These are phyloP conservation scores for Eumacrocentrus americanus DNA, from an alignment of 2,888 invertebrate genomes.

Conservation along the genomic window DNA sequence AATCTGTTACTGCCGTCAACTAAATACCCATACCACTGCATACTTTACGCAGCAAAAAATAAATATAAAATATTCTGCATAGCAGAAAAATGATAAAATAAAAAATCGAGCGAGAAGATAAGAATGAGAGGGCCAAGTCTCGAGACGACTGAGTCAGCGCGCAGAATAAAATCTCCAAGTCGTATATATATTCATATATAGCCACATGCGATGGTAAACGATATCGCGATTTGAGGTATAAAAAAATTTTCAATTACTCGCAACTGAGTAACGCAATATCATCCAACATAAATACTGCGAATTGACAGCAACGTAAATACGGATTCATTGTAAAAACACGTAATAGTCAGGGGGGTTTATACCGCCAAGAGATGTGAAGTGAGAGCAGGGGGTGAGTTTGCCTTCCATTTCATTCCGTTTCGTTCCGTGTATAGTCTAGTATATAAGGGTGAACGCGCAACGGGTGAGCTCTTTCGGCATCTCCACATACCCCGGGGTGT, in stretches of 20 bases:
- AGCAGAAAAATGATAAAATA: too few relatives aligned
- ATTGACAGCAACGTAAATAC: constrained; percentile 57
- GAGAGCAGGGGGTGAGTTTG: constrained; percentile 23
- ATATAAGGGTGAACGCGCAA: constrained; percentile 14
- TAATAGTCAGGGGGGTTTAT: constrained; percentile 43
- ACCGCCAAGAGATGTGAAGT: constrained; percentile 23
- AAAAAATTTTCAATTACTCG: constrained; percentile 59
- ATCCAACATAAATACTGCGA: constrained; percentile 56
- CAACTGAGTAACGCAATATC: constrained; percentile 54
- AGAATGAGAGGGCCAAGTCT: too few relatives aligned
- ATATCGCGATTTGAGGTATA: constrained; percentile 4
- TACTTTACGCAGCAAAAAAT: too few relatives aligned
- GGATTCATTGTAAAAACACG: constrained; percentile 58
- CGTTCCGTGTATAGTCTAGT: constrained; percentile 17
- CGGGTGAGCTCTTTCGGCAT: background rate
- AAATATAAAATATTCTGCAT: too few relatives aligned
- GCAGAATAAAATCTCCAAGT: too few relatives aligned
- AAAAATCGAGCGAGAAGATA: too few relatives aligned
- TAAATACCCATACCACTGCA: too few relatives aligned
- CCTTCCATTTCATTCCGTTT: constrained; percentile 32
- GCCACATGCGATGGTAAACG: background rate
- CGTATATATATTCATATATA: constrained; percentile 15
- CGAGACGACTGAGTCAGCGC: too few relatives aligned
- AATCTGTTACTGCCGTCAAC: too few relatives aligned
- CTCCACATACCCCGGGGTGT: background rate